Base-by-base conservation (phyloP, 2,888 invertebrate species). In the Zonitis immaculata region DNA sequence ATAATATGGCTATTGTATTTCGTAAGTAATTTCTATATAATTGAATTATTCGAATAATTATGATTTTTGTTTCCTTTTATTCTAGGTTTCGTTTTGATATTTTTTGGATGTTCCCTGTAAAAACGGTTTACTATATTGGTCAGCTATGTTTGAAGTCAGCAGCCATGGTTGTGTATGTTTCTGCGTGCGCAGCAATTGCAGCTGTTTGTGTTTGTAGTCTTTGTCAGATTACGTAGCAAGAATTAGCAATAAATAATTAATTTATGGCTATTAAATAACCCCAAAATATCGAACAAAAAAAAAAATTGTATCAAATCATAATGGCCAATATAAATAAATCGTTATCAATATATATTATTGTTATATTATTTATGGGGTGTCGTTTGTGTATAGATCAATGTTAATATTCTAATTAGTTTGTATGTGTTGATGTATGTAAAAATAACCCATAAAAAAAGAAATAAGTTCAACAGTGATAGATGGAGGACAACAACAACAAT, bases 401-500 rank as follows among this genome's bases (percentile, higher is more conserved):
- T 56, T 44, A 46, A 45, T 46, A 52, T 56, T 32, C 47, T 50
- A 46, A 56, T 56, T 52, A 35, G 7, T 16, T 35, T 35, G 7
- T 16, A 35, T 35, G 14, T 35, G 35, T 35, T 35, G 8, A 22
- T 35, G 16, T 35, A 16, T 35, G 14, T 35, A 8, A 35, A 35
- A 16, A 35, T 35, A 27, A 16, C 14, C 7, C 7, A 1, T 14
- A 14, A 27, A 27, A 27, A 27, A 27, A 27, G 8, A 27, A 16
- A 2, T 16, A n/a, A n/a, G n/a, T 35, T 35, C 14, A 30, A 30
- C 14, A 16, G 35, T 57, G 52, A 59, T 65, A 69, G 66, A 73
- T 73, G 73, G 73, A 73, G 69, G 70, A 72, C 65, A 70, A 66
- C 65, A 64, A 72, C 65, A 70, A 66, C 65, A 64, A 65, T 62